phyloP scores from a whole-genome alignment of 2,113 vertebrate species.

The Varanus salvator region DNA sequence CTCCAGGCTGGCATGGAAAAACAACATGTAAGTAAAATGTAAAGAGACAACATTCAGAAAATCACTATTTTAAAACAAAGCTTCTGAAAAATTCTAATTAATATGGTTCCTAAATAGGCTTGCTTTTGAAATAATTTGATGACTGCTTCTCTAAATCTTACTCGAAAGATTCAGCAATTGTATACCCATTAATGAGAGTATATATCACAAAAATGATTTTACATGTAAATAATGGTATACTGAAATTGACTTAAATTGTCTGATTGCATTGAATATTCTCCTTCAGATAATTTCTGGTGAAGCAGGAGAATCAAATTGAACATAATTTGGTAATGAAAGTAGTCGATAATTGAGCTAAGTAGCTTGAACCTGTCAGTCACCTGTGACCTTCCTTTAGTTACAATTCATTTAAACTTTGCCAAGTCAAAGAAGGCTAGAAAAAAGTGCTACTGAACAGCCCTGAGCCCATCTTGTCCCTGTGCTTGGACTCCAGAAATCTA shows the following conservation, averaged over 20 bases:
- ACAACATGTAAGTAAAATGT: constrained; percentile 67
- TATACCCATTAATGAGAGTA: constrained; percentile 57
- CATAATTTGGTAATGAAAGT: constrained; percentile 76
- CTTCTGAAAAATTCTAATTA: constrained; percentile 59
- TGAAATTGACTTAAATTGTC: constrained; percentile 66
- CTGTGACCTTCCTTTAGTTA: constrained; percentile 70
- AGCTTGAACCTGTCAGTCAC: constrained; percentile 73
- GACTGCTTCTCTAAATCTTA: constrained; percentile 59
- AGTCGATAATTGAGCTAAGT: constrained; percentile 76
- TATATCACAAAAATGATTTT: constrained; percentile 68
- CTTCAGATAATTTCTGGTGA: constrained; percentile 58
- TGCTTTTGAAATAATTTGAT: constrained; percentile 68
- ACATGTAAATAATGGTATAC: constrained; percentile 63
- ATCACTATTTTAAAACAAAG: constrained; percentile 57
- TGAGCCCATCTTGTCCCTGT: not conserved
- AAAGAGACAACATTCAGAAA: constrained; percentile 71
- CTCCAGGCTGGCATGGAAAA: constrained; percentile 69
- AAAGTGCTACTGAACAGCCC: constrained; percentile 1
- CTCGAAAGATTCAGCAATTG: constrained; percentile 59
- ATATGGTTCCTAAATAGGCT: constrained; percentile 64
- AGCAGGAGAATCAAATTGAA: constrained; percentile 71
- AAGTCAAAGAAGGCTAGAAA: constrained; percentile 26
- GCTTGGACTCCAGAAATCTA: not conserved
- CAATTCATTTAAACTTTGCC: constrained; percentile 52
- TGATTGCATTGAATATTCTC: constrained; percentile 60